These are phyloP conservation scores for Pardalotus punctatus DNA, from an alignment of 2,113 vertebrate genomes.

Conservation along the genomic window DNA sequence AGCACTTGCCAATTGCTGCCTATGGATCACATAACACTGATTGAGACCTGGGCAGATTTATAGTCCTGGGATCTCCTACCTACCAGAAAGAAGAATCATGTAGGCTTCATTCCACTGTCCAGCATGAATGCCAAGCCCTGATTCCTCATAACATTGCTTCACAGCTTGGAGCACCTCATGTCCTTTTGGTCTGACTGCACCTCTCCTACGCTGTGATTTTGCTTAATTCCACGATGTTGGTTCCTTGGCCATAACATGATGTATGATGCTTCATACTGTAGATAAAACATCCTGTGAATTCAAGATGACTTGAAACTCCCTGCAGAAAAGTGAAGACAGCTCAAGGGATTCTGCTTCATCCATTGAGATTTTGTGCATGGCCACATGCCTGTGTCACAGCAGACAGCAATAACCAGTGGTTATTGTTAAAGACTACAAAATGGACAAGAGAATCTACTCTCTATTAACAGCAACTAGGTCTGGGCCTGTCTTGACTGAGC, in stretches of 20 bases:
- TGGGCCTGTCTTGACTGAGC: background rate
- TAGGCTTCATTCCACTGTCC: background rate
- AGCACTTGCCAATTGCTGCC: background rate
- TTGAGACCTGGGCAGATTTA: background rate
- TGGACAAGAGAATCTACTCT: background rate
- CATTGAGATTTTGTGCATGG: background rate
- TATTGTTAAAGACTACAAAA: background rate
- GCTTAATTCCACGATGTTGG: background rate
- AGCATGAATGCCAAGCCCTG: background rate
- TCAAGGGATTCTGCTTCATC: background rate
- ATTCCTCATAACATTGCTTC: background rate
- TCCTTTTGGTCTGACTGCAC: background rate
- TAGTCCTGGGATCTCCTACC: background rate
- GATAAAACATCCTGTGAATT: background rate
- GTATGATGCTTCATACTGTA: fast-evolving
- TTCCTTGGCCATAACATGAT: background rate
- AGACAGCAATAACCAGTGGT: background rate
- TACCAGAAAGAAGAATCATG: background rate
- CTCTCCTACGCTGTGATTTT: background rate
- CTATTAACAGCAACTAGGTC: background rate
- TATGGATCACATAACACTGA: background rate
- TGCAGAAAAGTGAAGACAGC: no score
- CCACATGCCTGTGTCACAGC: background rate
- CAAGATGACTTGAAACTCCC: background rate
- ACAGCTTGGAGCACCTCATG: background rate